Evolutionary conservation across 2,888 invertebrate species (phyloP), one percentile per base, ranked within the genome.

Genomic region (Lithophane semibrunnea): DNA sequence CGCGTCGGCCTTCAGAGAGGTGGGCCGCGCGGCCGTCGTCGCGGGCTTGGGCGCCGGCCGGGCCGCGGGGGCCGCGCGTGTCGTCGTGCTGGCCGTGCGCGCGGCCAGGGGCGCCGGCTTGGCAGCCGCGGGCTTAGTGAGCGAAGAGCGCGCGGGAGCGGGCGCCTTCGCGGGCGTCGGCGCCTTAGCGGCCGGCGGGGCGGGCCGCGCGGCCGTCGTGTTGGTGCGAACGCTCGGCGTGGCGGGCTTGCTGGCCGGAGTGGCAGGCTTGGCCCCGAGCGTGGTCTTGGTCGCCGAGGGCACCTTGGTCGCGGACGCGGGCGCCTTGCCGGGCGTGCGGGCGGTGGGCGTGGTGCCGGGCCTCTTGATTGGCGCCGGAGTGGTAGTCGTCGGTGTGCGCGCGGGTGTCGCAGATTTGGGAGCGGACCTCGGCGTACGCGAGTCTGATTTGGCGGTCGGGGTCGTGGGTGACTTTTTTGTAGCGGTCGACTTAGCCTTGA

Each of bases 381-480:
- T 86, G 37, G 89, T 70, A 77, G 92, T 85, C 1, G 88, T 85
- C 5, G 94, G 88, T 4, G 90, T 92, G 65, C 86, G 92, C 56
- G 91, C 83, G 44, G 92, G 81, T 85, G 93, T 16, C 87, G 84
- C 84, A 58, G 92, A 80, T 73, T 93, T 93, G n/a, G 91, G 58
- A 4, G 93, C 86, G 5, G 90, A 77, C 58, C 82, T 88, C 9
- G 91, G 86, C 3, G 92, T 89, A n/a, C 89, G 90, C n/a, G 85
- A 72, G 58, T 91, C 90, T 0, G 90, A 63, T 61, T 92, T 92
- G 12, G 91, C 83, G 16, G 87, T 88, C 63, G 94, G 91, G 0
- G 93, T 92, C 52, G 93, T 88, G 29, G 92, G 89, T 0, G 92
- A 89, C 74, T 94, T 91, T 9, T 92, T 89, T 1, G 92, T 86